Evolutionary conservation across 2,888 invertebrate species (phyloP).

Genomic region (Caenorhabditis sulstoni): DNA sequence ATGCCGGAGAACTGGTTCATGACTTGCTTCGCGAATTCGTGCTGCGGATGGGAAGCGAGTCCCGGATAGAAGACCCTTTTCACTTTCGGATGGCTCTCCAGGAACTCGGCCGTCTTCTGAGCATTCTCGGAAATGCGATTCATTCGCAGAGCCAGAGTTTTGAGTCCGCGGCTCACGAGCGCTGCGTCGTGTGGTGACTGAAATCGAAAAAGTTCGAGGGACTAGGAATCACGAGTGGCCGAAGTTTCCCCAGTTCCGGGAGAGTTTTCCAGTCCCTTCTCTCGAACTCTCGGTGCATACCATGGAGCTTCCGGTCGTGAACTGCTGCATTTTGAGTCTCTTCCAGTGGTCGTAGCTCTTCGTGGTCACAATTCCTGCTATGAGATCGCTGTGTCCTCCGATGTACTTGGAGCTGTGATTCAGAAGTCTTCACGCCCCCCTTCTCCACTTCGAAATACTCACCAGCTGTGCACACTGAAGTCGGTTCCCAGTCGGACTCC

Average conservation of each 20-base stretch:
- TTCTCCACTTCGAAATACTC: not conserved
- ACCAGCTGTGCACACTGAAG: constrained; percentile 81
- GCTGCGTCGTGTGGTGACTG: constrained; percentile 67
- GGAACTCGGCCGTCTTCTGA: constrained; percentile 58
- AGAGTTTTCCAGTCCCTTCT: not conserved
- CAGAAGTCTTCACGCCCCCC: not conserved
- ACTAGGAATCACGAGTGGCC: not conserved
- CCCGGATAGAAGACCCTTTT: constrained; percentile 70
- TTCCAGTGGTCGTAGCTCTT: constrained; percentile 62
- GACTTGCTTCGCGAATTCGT: constrained; percentile 63
- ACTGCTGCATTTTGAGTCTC: constrained; percentile 66
- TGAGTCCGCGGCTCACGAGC: constrained; percentile 69
- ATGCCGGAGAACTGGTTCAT: constrained; percentile 68
- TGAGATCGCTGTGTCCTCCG: constrained; percentile 81
- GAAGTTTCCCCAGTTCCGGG: too few relatives aligned
- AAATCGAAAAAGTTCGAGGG: constrained; percentile 19
- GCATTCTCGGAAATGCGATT: constrained; percentile 65
- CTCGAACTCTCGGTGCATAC: constrained; percentile 24
- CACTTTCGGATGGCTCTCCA: constrained; percentile 65
- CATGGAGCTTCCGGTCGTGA: constrained; percentile 64
- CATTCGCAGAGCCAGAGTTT: constrained; percentile 71
- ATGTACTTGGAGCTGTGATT: constrained; percentile 81
- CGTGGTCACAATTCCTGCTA: constrained; percentile 79
- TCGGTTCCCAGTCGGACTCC: constrained; percentile 81
- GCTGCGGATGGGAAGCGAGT: constrained; percentile 68